These are phyloP conservation scores for Pelodiscus sinensis DNA, from an alignment of 2,113 vertebrate species.

Conservation along the genomic window DNA sequence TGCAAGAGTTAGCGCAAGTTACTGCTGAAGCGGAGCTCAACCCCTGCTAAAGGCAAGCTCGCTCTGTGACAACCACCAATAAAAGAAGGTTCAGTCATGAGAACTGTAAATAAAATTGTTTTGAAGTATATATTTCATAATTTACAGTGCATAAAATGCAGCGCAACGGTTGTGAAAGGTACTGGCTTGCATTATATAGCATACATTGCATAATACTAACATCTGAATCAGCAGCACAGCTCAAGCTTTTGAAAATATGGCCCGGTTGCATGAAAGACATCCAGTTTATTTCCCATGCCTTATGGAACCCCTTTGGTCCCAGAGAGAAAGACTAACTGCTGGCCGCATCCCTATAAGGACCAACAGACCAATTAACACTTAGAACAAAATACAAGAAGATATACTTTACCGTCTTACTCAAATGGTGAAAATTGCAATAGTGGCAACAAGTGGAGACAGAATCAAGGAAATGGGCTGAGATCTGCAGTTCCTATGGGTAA, in stretches of 20 bases:
- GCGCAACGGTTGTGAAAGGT: constrained; percentile 16
- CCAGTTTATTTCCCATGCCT: neutral
- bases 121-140: neutral
- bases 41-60: neutral
- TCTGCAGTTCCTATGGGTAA: neutral
- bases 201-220: constrained; percentile 12
- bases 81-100: neutral
- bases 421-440: neutral
- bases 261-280: neutral
- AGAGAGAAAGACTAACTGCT: neutral
- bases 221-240: neutral
- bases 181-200: neutral
- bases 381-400: neutral
- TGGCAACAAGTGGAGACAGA: accelerated
- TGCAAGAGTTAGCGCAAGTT: neutral
- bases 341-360: neutral
- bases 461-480: neutral
- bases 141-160: constrained; percentile 16
- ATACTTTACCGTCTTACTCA: neutral
- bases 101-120: neutral
- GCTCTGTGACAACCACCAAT: neutral
- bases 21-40: neutral
- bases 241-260: neutral
- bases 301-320: neutral
- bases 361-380: neutral